These are phyloP conservation scores for Tangara arthus DNA, from an alignment of 2,797 vertebrate genomes.

Conservation along the genomic window DNA sequence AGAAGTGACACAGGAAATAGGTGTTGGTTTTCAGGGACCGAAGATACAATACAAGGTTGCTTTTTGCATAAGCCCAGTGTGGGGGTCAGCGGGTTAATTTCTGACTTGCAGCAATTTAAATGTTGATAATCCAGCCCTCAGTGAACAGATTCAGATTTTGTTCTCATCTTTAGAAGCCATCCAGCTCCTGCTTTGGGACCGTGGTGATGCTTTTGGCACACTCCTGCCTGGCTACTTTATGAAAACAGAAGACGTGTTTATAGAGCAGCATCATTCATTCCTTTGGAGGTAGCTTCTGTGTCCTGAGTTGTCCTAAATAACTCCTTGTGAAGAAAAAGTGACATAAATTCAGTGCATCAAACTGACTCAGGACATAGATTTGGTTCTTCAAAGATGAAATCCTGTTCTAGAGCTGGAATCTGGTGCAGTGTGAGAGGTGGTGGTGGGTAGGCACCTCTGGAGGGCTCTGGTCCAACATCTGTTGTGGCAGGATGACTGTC, in stretches of 20 bases:
- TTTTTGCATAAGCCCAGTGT: background rate
- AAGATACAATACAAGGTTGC: background rate
- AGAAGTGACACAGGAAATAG: background rate
- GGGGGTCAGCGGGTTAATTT: background rate
- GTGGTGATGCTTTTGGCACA: background rate
- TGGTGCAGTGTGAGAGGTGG: background rate
- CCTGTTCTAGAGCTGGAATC: background rate
- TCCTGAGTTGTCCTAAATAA: background rate
- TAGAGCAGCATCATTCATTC: background rate
- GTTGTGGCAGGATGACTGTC: background rate
- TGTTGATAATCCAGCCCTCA: background rate
- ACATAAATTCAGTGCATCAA: background rate
- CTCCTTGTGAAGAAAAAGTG: background rate
- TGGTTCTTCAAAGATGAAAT: background rate
- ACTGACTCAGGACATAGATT: background rate
- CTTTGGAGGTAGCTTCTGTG: background rate
- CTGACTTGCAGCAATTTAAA: background rate
- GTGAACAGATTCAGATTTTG: background rate
- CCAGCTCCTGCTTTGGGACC: background rate
- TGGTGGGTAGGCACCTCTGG: background rate
- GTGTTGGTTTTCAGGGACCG: background rate
- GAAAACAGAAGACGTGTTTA: background rate
- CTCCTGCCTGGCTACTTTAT: background rate
- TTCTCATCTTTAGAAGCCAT: background rate
- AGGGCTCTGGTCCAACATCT: background rate